Evolutionary conservation across 1,140 invertebrate species (phyloP).

Genomic region (Macrostomum lignano): DNA sequence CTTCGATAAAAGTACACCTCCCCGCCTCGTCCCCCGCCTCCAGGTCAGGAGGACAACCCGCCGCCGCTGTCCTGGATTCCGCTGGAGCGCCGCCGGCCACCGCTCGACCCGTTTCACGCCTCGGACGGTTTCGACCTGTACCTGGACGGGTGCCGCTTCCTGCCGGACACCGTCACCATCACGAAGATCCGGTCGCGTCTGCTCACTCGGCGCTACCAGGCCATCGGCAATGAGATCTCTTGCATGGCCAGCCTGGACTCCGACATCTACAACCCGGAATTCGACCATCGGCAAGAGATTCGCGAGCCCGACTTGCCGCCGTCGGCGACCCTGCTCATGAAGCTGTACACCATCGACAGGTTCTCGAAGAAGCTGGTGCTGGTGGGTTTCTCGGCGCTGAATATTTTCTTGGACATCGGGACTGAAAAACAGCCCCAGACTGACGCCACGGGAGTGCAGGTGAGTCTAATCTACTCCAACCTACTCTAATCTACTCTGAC

Average conservation of each 20-base stretch:
- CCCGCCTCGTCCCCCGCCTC: no score
- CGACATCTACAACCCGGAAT: slow-evolving; percentile 23
- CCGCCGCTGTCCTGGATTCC: slow-evolving; percentile 20
- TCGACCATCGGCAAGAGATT: slow-evolving; percentile 17
- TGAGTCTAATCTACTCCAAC: slow-evolving; percentile 8
- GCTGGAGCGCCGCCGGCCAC: slow-evolving; percentile 12
- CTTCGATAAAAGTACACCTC: no score
- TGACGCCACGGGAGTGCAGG: slow-evolving; percentile 15
- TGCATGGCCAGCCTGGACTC: slow-evolving; percentile 16
- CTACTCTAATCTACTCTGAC: no score
- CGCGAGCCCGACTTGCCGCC: slow-evolving; percentile 17
- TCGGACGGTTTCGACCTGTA: slow-evolving; percentile 24
- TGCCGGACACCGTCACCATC: slow-evolving; percentile 20
- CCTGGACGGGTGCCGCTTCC: slow-evolving; percentile 17
- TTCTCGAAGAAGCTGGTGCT: slow-evolving; percentile 17
- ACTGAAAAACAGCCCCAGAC: slow-evolving; percentile 16
- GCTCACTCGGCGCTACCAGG: slow-evolving; percentile 15
- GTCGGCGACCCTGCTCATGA: slow-evolving; percentile 15
- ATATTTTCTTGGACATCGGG: slow-evolving; percentile 22
- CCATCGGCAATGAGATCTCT: slow-evolving; percentile 18
- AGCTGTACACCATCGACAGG: slow-evolving; percentile 19
- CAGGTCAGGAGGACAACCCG: slow-evolving; percentile 15
- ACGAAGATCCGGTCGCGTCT: slow-evolving; percentile 21
- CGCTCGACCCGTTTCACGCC: slow-evolving; percentile 14
- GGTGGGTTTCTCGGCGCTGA: slow-evolving; percentile 18